These are phyloP conservation scores for human (Homo sapiens) DNA, from an alignment of 2,113 vertebrate species.

Conservation along the genomic window DNA sequence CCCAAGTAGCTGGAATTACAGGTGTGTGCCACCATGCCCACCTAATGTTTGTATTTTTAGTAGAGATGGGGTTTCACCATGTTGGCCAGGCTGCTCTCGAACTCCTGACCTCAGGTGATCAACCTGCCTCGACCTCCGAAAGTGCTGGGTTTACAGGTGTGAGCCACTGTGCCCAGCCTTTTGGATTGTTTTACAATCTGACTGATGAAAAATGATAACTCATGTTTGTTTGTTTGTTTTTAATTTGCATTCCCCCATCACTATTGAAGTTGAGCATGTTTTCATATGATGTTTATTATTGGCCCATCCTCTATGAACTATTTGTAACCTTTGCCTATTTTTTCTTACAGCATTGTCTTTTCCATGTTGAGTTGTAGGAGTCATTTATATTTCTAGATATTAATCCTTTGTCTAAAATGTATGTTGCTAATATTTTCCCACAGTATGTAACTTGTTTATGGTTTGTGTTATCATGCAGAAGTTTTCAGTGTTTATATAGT, in stretches of 20 bases:
- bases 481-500: conserved; percentile 30
- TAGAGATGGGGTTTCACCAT: no score
- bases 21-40: no score
- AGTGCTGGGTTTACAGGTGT: no score
- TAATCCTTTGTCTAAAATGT: neutral
- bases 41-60: no score
- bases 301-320: neutral
- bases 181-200: neutral
- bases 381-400: conserved; percentile 20
- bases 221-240: neutral
- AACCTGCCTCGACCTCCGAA: no score
- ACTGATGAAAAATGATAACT: neutral
- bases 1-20: no score
- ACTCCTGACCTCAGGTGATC: no score
- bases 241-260: conserved; percentile 17
- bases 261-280: neutral
- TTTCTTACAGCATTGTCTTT: neutral
- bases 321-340: conserved; percentile 26
- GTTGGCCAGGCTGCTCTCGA: no score
- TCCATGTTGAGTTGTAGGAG: conserved; percentile 11
- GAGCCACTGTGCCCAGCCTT: no score
- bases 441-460: neutral
- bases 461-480: neutral
- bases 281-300: neutral
- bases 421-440: neutral